Percentiles rank a stretch among this genome's conserved stretches.
These are phyloP conservation scores for Hydraecia micacea DNA, from an alignment of 2,888 invertebrate species.

Conservation along the genomic window DNA sequence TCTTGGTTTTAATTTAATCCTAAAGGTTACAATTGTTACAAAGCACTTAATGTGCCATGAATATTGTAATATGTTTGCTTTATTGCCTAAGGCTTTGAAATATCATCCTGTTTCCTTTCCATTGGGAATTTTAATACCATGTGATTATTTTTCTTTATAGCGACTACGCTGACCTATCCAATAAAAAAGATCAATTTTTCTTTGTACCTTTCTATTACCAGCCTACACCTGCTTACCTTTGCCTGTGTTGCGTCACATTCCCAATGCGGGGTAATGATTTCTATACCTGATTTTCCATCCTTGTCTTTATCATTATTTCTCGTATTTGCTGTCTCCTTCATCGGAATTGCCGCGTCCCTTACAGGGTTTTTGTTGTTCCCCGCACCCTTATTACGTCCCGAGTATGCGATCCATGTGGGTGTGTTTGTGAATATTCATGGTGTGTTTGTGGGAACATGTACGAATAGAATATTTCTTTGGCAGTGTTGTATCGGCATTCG, in stretches of 20 bases:
- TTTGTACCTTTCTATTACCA: slow-evolving; percentile 82
- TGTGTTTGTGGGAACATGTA: slow-evolving; percentile 78
- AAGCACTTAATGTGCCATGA: slow-evolving; percentile 20
- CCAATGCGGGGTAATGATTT: slow-evolving; percentile 84
- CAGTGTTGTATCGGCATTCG: slow-evolving; percentile 78
- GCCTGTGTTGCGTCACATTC: slow-evolving; percentile 84
- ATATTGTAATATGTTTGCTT: slow-evolving; percentile 40
- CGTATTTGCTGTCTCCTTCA: slow-evolving; percentile 75
- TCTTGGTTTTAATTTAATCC: slow-evolving; percentile 7
- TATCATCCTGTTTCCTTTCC: slow-evolving; percentile 41
- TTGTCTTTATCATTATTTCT: slow-evolving; percentile 71
- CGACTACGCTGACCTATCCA: slow-evolving; percentile 83
- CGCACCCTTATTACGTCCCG: slow-evolving; percentile 85
- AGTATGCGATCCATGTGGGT: slow-evolving; percentile 80
- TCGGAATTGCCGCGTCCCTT: slow-evolving; percentile 77
- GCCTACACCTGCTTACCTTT: slow-evolving; percentile 85
- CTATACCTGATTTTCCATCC: slow-evolving; percentile 81
- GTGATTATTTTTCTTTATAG: slow-evolving; percentile 64
- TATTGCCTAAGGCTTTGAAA: slow-evolving; percentile 45
- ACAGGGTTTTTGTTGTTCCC: slow-evolving; percentile 82
- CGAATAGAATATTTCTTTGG: slow-evolving; percentile 74
- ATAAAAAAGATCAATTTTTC: slow-evolving; percentile 79
- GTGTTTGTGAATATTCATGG: slow-evolving; percentile 74
- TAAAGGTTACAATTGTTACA: slow-evolving; percentile 12
- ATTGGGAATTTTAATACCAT: slow-evolving; percentile 58